Evolutionary conservation across 2,888 invertebrate species (phyloP).

Genomic region (Hyalella azteca): DNA sequence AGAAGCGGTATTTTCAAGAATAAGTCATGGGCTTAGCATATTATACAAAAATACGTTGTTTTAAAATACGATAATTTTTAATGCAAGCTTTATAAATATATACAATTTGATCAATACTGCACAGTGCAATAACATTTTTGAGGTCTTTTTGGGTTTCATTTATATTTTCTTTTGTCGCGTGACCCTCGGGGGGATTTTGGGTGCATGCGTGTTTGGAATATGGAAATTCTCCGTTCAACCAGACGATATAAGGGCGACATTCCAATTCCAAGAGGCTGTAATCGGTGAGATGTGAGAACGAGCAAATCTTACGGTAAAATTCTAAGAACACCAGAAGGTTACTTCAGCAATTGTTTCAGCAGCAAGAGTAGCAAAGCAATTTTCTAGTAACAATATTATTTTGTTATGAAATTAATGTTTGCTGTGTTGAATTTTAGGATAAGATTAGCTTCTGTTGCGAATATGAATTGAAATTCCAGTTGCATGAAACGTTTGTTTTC

Average conservation of each 20-base stretch:
- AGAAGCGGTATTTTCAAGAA: no score
- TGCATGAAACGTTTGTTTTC: no score
- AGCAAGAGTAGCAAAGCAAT: neutral
- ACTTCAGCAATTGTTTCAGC: slow-evolving; percentile 19
- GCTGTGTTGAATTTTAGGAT: no score
- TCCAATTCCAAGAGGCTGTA: slow-evolving; percentile 36
- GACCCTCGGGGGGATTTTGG: slow-evolving; percentile 27
- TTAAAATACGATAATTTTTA: no score
- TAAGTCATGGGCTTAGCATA: no score
- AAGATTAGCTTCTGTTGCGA: no score
- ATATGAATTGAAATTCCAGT: no score
- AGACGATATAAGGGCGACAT: slow-evolving; percentile 33
- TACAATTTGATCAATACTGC: no score
- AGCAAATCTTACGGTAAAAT: slow-evolving; percentile 24
- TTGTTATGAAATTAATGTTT: no score
- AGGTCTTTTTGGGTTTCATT: slow-evolving; percentile 11
- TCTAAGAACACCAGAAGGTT: neutral
- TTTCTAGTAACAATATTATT: no score
- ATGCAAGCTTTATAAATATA: no score
- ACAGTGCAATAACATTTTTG: slow-evolving; percentile 20
- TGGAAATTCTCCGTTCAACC: slow-evolving; percentile 30
- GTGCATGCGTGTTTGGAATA: slow-evolving; percentile 33
- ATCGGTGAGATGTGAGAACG: slow-evolving; percentile 34
- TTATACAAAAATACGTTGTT: no score
- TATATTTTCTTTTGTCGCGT: slow-evolving; percentile 18